phyloP scores from a whole-genome alignment of 2,113 vertebrate genomes.

The Phalacrocorax pelagicus region DNA sequence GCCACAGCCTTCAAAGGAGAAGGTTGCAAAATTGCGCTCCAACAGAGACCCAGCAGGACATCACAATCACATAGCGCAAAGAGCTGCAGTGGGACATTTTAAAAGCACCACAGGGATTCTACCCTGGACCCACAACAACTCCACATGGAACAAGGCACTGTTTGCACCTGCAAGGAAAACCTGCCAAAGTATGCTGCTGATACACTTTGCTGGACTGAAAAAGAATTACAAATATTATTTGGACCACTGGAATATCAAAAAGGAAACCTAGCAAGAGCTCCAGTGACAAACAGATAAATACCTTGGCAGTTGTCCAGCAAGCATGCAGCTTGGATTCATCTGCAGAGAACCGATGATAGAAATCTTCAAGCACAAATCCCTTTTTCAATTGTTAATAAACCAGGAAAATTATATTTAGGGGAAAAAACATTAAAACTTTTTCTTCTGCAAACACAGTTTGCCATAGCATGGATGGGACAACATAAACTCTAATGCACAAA shows the following conservation, averaged over 20 bases:
- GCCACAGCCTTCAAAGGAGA: not conserved
- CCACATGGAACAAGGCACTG: not conserved
- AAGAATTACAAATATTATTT: not conserved
- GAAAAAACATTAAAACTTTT: fast-evolving
- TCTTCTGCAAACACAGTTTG: not conserved
- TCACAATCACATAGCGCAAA: fast-evolving
- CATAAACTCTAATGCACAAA: not conserved
- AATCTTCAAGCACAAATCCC: not conserved
- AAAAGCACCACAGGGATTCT: not conserved
- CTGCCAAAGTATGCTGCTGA: not conserved
- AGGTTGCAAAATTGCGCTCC: not conserved
- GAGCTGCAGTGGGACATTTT: not conserved
- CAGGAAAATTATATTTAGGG: not conserved
- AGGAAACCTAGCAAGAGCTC: not conserved
- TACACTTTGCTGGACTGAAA: not conserved
- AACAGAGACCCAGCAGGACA: not conserved
- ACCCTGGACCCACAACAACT: not conserved
- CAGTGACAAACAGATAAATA: not conserved
- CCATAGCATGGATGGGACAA: fast-evolving
- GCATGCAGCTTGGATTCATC: not conserved
- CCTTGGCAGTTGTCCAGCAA: not conserved
- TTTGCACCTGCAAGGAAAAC: not conserved
- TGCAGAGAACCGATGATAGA: fast-evolving
- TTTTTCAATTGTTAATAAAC: not conserved
- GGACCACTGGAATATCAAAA: not conserved